Base-by-base conservation (phyloP, 1,140 invertebrate species). In the Trypoxylus dichotomus region DNA sequence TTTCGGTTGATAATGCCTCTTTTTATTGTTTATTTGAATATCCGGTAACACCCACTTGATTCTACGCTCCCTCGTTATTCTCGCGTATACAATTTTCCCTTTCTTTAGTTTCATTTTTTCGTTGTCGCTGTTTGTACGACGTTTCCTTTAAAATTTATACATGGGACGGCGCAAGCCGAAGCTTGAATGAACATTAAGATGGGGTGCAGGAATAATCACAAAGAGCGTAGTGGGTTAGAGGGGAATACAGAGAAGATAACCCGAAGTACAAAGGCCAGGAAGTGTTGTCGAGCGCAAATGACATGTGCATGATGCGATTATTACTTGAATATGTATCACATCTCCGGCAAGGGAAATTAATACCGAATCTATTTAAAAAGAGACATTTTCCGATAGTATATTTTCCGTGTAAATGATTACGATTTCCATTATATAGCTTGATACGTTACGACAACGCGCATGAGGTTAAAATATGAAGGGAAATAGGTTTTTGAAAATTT, bases 251-350 rank as follows among this genome's bases (percentile, higher is more conserved):
- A n/a, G 29, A 15, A 41, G 72, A 74, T 74, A 74, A 74, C 72
- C 72, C 72, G 41, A 41, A 42, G 29, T n/a, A 74, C 72, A 74
- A 74, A 37, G 32, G 72, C 72, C 72, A 74, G 72, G 72, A 74
- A 74, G 72, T 74, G 72, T 74, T 43, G 72, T 43, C 29, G 32
- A 42, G 72, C 72, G 72, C 72, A 74, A 74, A 74, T 74, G 72
- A 74, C 72, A 74, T 42, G 72, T 74, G 72, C 41, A 74, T 43
- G 72, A 74, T 74, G 72, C 72, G 72, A 74, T 74, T 74, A 74
- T 74, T 74, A 74, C 37, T 74, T 74, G 72, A 74, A 74, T 74
- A 74, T 74, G 72, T 74, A 74, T 74, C 72, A 21, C 72, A 43
- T 74, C 72, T 43, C 72, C 72, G 72, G 72, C 32, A 29, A 74